A percentile compares a stretch with the other conserved stretches of the same genome.
phyloP scores from a whole-genome alignment of 2,113 vertebrate genomes.

The Alces alces region DNA sequence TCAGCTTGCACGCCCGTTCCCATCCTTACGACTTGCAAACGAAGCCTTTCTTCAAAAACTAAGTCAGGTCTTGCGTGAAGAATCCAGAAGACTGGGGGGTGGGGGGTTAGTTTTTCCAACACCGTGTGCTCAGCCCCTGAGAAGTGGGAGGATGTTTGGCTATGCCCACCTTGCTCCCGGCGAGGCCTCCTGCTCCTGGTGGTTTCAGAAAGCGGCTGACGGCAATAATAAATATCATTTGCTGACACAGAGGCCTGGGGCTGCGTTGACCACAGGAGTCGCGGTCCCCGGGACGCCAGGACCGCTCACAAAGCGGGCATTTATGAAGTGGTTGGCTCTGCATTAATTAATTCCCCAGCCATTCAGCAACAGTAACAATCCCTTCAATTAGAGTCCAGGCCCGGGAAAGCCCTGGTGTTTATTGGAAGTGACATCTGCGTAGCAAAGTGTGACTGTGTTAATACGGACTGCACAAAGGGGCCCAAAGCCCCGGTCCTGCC shows the following conservation, averaged over 20 bases:
- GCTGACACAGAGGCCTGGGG: constrained; percentile 64
- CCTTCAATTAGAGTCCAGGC: constrained; percentile 74
- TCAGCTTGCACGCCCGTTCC: not conserved
- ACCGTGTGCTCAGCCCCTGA: constrained; percentile 11
- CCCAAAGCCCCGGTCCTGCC: not conserved
- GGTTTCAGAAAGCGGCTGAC: not conserved
- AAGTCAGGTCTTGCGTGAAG: not conserved
- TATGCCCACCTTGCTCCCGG: constrained; percentile 13
- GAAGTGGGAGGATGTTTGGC: constrained; percentile 30
- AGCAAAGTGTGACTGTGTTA: constrained; percentile 68
- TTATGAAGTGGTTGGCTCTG: constrained; percentile 80
- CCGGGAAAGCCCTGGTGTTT: constrained; percentile 70
- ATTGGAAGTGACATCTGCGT: constrained; percentile 77
- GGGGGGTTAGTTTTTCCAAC: not conserved
- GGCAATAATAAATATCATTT: constrained; percentile 74
- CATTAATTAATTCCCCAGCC: constrained; percentile 81
- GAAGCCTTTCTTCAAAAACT: constrained; percentile 22
- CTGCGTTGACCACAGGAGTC: constrained; percentile 76
- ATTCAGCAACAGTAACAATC: constrained; percentile 81
- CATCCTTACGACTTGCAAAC: not conserved
- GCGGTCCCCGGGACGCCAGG: constrained; percentile 61
- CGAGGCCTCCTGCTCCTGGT: constrained; percentile 47
- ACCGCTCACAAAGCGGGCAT: constrained; percentile 79
- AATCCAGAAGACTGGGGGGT: not conserved
- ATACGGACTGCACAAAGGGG: constrained; percentile 50